These are phyloP conservation scores for Chlorops oryzae DNA, from an alignment of 1,140 invertebrate genomes.

Conservation along the genomic window DNA sequence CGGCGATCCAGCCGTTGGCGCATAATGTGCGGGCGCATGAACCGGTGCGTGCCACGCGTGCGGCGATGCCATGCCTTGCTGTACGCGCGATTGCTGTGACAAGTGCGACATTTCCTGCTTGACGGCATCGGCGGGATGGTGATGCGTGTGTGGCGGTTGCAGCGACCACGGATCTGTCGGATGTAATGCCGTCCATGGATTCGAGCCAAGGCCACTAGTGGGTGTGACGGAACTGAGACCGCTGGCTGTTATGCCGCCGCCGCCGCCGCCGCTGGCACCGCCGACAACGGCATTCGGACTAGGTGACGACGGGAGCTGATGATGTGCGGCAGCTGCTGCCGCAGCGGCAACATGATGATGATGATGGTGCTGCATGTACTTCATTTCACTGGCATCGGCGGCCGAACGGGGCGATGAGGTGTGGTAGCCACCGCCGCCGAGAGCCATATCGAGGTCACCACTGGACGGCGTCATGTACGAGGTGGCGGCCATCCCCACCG, in stretches of 20 bases:
- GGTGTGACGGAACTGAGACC: slow-evolving; percentile 58
- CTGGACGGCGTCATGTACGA: slow-evolving; percentile 76
- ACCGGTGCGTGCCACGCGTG: slow-evolving; percentile 81
- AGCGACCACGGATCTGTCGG: slow-evolving; percentile 76
- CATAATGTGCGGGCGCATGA: slow-evolving; percentile 73
- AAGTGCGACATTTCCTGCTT: slow-evolving; percentile 61
- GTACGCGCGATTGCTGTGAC: slow-evolving; percentile 50
- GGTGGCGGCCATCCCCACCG: slow-evolving; percentile 70
- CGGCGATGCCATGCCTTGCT: slow-evolving; percentile 62
- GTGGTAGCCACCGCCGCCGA: slow-evolving; percentile 61
- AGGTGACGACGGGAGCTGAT: slow-evolving; percentile 59
- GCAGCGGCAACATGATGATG: slow-evolving; percentile 63
- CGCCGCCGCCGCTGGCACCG: slow-evolving; percentile 17
- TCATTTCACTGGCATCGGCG: slow-evolving; percentile 83
- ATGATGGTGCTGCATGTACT: slow-evolving; percentile 79
- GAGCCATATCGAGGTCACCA: slow-evolving; percentile 67
- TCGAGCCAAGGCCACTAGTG: slow-evolving; percentile 55
- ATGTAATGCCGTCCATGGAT: slow-evolving; percentile 78
- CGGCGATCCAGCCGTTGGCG: slow-evolving; percentile 68
- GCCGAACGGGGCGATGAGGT: slow-evolving; percentile 68
- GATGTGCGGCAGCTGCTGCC: slow-evolving; percentile 65
- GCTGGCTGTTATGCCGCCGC: slow-evolving; percentile 1
- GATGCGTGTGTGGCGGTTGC: slow-evolving; percentile 63
- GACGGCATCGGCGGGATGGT: slow-evolving; percentile 59
- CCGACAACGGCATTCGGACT: slow-evolving; percentile 50